Evolutionary conservation across 2,888 invertebrate genomes (phyloP), one percentile per base, ranked within the genome.

Genomic region (Clanis bilineata): DNA sequence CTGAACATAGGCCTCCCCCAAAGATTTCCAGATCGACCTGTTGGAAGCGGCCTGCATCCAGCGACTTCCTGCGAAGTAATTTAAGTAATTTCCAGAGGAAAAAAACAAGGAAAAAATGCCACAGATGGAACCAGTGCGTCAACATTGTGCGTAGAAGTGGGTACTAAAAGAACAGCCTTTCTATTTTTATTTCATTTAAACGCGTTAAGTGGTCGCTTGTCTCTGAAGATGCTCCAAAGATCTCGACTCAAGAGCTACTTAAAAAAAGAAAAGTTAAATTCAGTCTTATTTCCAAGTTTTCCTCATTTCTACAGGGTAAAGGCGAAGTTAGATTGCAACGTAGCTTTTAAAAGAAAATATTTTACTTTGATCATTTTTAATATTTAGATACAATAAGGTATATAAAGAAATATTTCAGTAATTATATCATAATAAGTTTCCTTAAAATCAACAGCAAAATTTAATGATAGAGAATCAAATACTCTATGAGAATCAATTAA

Each of bases 221-320:
- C 51, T 51, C 28, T 15, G 18, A 32, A 32, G 32, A 21, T 18
- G 51, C 18, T 51, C 28, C 51, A 51, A 32, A 28, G 47, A 15
- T 47, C 47, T 47, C 15, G 15, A 47, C 18, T 51, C 51, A 51
- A 51, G 3, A 51, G 51, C 51, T 51, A 51, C 32, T 32, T 51
- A 32, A 32, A 51, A n/a, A 51, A 47, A 32, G 28, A 51, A 51
- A 51, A 51, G 51, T 21, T 51, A 28, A 32, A 51, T 32, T 51
- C 51, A 51, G 51, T 32, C 51, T 51, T 32, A 32, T 51, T 51
- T 32, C 18, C 51, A 51, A 51, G 32, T 51, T 51, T 51, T 51
- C 51, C 51, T 51, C 28, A 32, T 51, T 51, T 32, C 51, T 28
- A 5, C n/a, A 51, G 32, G 51, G 51, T 32, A 51, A 51, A 51